phyloP scores from a whole-genome alignment of 2,797 vertebrate genomes.

The Oryzias dopingdopingensis region DNA sequence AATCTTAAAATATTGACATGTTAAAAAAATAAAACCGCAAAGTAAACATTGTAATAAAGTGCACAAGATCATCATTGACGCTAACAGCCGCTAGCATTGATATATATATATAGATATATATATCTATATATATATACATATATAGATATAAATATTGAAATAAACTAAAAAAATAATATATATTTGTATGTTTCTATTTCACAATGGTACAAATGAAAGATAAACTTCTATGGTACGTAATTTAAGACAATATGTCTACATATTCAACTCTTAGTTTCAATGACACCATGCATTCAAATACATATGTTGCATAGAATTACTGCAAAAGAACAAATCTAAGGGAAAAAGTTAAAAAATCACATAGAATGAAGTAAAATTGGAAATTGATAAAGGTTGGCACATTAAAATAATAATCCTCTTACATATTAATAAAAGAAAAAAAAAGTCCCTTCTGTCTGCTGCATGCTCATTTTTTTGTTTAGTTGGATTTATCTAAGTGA shows the following conservation, averaged over 20 bases:
- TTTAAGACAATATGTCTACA: slow-evolving; percentile 61
- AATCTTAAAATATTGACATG: slow-evolving; percentile 61
- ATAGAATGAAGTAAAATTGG: not conserved
- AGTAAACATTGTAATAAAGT: slow-evolving; percentile 75
- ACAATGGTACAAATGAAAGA: slow-evolving; percentile 70
- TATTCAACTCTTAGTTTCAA: slow-evolving; percentile 58
- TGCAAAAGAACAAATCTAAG: slow-evolving; percentile 83
- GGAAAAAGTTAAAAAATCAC: slow-evolving; percentile 28
- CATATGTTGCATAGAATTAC: slow-evolving; percentile 98
- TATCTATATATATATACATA: slow-evolving; percentile 33
- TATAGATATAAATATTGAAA: slow-evolving; percentile 37
- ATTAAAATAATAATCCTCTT: slow-evolving; percentile 62
- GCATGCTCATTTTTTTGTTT: slow-evolving; percentile 12
- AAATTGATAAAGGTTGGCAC: slow-evolving; percentile 81
- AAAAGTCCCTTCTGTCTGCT: slow-evolving; percentile 18
- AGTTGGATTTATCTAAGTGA: not conserved
- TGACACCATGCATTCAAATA: slow-evolving; percentile 75
- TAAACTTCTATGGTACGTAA: slow-evolving; percentile 51
- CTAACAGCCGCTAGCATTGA: slow-evolving; percentile 56
- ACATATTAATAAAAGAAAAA: not conserved
- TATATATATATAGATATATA: slow-evolving; percentile 63
- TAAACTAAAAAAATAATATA: slow-evolving; percentile 60
- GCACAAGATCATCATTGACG: slow-evolving; percentile 70
- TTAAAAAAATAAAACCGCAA: slow-evolving; percentile 41
- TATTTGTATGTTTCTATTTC: slow-evolving; percentile 46